Evolutionary conservation across 1,140 invertebrate species (phyloP), one percentile per base, ranked within the genome.

Genomic region (Musca domestica): DNA sequence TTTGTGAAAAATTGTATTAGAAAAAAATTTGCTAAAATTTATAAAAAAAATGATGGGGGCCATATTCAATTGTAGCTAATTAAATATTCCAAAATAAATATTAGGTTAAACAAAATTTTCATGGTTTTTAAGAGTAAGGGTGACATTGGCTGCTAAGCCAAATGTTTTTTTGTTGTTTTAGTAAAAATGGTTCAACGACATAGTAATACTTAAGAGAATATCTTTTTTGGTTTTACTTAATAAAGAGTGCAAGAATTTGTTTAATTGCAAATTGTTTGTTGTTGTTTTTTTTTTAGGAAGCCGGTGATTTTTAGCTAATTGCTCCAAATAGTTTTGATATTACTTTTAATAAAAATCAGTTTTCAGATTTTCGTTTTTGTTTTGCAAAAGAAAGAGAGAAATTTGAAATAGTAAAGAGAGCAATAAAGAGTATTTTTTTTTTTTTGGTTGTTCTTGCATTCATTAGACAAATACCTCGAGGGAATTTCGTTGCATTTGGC

Each of bases 401-500:
- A 64, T 41, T 64, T 48, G 17, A 41, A 64, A 19, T 41, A 25
- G 12, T 41, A 41, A 17, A 46, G n/a, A 61, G 23, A 25, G 19
- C 19, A 61, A 47, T 9, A 48, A 12, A 46, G 63, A 25, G 54
- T 25, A 23, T 22, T 1, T 2, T 56, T 56, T 10, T 52, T 52
- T n/a, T 66, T 49, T 47, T 51, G 25, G 48, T 67, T 56, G 65
- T 17, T 48, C 48, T 67, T 49, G 22, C 23, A 54, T 51, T 41
- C 4, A 61, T 34, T 61, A 20, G 20, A 61, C 34, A 34, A 61
- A 73, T 84, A 84, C 83, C 83, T 84, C 80, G 80, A 82, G 64
- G 82, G 82, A 71, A 83, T 84, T 77, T 84, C 83, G 78, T 83
- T 83, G 83, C 83, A 84, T 71, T 83, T 83, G 68, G 80, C 74